Evolutionary conservation across 1,140 invertebrate species (phyloP).

Genomic region (Polypedilum vanderplanki): DNA sequence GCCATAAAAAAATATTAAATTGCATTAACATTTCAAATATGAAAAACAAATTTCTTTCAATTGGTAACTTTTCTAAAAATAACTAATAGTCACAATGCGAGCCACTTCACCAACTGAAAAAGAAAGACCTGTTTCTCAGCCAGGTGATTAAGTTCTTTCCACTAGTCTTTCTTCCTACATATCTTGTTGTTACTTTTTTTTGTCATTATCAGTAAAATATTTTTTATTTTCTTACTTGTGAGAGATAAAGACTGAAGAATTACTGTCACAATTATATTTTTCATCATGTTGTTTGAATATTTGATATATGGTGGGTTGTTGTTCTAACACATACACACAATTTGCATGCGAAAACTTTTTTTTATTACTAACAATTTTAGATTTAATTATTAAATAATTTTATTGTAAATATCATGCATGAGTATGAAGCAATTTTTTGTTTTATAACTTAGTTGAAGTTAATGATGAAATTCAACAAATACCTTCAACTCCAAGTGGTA

Average conservation of each 20-base stretch:
- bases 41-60: neutral
- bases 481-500: neutral
- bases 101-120: constrained; percentile 31
- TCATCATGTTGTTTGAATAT: neutral
- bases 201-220: neutral
- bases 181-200: neutral
- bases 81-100: constrained; percentile 30
- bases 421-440: neutral
- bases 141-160: constrained; percentile 29
- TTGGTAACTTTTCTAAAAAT: constrained; percentile 16
- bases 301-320: constrained; percentile 11
- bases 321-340: neutral
- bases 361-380: too few relatives aligned
- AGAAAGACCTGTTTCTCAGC: constrained; percentile 32
- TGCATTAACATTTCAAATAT: neutral
- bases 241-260: neutral
- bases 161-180: neutral
- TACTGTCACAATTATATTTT: neutral
- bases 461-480: neutral
- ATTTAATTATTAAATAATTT: too few relatives aligned
- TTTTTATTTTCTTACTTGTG: neutral
- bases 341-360: neutral
- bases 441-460: neutral
- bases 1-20: constrained; percentile 19
- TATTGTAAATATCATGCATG: neutral